Base-by-base conservation (phyloP, 2,797 vertebrate species). In the Brachyalestes nurse region DNA sequence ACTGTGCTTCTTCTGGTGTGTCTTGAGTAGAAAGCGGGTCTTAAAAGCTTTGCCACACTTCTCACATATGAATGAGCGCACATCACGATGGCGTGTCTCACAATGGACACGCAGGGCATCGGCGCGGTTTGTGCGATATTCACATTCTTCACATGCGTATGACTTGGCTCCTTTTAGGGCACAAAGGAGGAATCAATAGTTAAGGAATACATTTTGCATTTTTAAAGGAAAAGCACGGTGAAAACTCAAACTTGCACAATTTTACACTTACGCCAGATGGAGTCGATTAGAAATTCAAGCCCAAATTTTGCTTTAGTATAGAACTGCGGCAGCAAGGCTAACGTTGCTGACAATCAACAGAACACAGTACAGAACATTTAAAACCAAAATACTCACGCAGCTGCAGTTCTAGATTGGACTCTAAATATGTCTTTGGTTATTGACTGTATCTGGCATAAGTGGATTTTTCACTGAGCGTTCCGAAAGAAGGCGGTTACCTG, bases 31-130 rank as follows among this genome's bases (percentile, higher is more conserved):
- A 86, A 98, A 99, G 80, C 93, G 95, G 0, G 97, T 99, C 89
- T 99, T 99, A 92, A 99, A 99, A 80, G 96, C 95, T 88, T 99
- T 99, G 88, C 98, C 98, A 0, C 98, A 99, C 86, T 98, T 96
- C 87, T 99, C 98, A 0, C 98, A 99, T 91, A 99, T 94, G 83
- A 96, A 99, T 67, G 97, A 93, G 23, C 98, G 96, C 0, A 86
- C 80, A 4, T 98, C 96, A 1, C 93, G 93, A 87, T 99, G 98
- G 47, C 96, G 96, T 0, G 98, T 99, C 87, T 96, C 95, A 10
- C 92, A 91, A 88, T 99, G 98, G 40, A 96, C 92, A 0, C 97
- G 97, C 13, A 99, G 94, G 0, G 97, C 96, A 0, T 99, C 98
- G 0, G 97, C 96, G 0, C 98, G 91, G 93, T 98, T 99, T 51